Percentiles rank a stretch among this genome's conserved stretches.
Evolutionary conservation across 2,113 vertebrate genomes (phyloP).

Genomic region (Cyanoderma ruficeps): DNA sequence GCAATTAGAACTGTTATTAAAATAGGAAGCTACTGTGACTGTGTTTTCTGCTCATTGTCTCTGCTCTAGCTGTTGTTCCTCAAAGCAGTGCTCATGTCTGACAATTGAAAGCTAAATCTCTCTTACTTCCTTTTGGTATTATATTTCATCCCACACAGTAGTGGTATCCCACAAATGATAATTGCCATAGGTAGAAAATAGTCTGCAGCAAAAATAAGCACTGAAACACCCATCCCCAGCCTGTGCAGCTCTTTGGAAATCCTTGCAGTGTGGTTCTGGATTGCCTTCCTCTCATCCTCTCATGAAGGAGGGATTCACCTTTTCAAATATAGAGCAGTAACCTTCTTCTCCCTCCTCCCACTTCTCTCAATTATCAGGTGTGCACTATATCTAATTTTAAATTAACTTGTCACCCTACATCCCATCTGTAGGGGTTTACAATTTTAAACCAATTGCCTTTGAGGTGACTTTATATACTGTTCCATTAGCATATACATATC

Average conservation of each 20-base stretch:
- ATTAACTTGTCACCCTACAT: slow-evolving; percentile 65
- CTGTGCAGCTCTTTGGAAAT: background rate
- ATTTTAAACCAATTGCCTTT: slow-evolving; percentile 63
- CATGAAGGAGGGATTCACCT: slow-evolving; percentile 65
- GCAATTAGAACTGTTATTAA: background rate
- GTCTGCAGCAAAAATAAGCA: background rate
- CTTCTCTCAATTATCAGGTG: slow-evolving; percentile 55
- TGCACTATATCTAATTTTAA: slow-evolving; percentile 64
- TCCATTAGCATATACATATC: slow-evolving; percentile 41
- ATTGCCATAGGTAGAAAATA: background rate
- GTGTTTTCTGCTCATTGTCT: background rate
- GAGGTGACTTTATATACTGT: slow-evolving; percentile 68
- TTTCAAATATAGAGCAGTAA: slow-evolving; percentile 65
- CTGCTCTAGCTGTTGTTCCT: background rate
- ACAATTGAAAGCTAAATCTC: background rate
- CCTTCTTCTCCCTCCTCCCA: slow-evolving; percentile 29
- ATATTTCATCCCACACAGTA: background rate
- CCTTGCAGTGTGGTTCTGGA: background rate
- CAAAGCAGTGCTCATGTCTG: background rate
- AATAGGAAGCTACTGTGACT: background rate
- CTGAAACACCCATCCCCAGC: background rate
- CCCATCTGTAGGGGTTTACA: slow-evolving; percentile 51
- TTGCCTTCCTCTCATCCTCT: background rate
- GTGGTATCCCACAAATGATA: background rate
- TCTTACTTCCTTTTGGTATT: background rate